Evolutionary conservation across 2,888 invertebrate species (phyloP).

Genomic region (Hirtodrosophila confusa): DNA sequence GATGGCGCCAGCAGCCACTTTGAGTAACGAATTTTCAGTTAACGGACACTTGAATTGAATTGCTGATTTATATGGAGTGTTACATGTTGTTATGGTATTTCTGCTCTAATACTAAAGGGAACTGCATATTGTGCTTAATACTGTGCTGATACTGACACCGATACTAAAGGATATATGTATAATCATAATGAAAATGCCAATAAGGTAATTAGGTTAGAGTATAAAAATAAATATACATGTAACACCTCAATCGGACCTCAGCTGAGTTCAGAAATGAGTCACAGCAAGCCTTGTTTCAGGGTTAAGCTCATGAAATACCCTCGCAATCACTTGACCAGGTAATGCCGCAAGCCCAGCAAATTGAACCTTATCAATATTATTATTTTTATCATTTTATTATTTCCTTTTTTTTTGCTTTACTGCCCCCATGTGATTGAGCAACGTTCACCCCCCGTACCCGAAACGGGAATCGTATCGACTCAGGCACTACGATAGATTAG

Average conservation of each 20-base stretch:
- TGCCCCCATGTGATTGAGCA: conserved; percentile 33
- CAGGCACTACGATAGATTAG: not conserved
- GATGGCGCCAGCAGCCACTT: conserved; percentile 13
- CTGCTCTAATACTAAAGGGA: no score
- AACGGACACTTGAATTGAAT: conserved; percentile 8
- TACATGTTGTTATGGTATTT: no score
- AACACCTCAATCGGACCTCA: conserved; percentile 1
- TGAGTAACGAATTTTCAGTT: not conserved
- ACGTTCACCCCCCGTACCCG: not conserved
- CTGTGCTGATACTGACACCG: no score
- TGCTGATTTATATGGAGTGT: not conserved
- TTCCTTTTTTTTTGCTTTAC: conserved; percentile 8
- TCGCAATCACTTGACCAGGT: conserved; percentile 13
- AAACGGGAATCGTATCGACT: not conserved
- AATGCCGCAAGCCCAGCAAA: not conserved
- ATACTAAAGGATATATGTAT: no score
- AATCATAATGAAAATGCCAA: no score
- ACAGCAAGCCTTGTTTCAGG: conserved; percentile 33
- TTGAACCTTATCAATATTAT: conserved; percentile 25
- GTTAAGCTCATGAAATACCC: conserved; percentile 15
- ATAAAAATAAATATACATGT: conserved; percentile 1
- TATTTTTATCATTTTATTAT: conserved; percentile 9
- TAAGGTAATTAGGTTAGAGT: no score
- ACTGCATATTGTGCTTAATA: no score
- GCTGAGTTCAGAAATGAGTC: conserved; percentile 10